Conservation (phyloP, 2,888 invertebrate species). For the Dione vanillae region DNA sequence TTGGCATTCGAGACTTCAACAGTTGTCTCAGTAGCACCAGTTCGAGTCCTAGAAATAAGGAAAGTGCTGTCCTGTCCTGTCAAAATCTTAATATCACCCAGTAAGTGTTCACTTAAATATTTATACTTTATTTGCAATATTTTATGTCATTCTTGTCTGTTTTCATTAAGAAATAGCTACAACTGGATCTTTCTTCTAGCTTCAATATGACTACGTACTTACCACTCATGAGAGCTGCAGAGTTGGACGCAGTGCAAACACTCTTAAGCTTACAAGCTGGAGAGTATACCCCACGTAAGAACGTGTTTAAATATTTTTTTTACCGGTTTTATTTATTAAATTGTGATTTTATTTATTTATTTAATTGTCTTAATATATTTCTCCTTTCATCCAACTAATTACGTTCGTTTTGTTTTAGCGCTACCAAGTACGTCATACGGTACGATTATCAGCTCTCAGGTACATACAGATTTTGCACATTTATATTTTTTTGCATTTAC, state of each 20-base stretch:
- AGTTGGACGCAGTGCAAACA: background rate
- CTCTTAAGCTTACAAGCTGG: background rate
- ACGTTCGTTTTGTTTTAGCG: no score
- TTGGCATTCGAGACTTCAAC: background rate
- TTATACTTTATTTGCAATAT: background rate
- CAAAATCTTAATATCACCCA: background rate
- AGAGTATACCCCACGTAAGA: background rate
- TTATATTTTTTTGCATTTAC: no score
- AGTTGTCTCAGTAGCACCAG: background rate
- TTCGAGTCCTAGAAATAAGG: background rate
- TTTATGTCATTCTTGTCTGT: no score
- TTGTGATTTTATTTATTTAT: no score
- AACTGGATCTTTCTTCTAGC: no score
- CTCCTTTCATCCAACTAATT: no score
- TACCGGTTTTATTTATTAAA: no score
- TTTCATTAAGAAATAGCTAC: no score
- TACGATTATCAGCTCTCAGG: slow-evolving; percentile 1
- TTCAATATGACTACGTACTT: slow-evolving; percentile 4
- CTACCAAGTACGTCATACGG: no score
- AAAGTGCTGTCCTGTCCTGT: background rate
- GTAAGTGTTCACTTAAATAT: background rate
- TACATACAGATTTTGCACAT: no score
- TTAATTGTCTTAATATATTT: no score
- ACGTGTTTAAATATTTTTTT: no score
- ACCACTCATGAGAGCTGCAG: background rate